Evolutionary conservation across 2,797 vertebrate species (phyloP).

Genomic region (Molossus alvarezi): DNA sequence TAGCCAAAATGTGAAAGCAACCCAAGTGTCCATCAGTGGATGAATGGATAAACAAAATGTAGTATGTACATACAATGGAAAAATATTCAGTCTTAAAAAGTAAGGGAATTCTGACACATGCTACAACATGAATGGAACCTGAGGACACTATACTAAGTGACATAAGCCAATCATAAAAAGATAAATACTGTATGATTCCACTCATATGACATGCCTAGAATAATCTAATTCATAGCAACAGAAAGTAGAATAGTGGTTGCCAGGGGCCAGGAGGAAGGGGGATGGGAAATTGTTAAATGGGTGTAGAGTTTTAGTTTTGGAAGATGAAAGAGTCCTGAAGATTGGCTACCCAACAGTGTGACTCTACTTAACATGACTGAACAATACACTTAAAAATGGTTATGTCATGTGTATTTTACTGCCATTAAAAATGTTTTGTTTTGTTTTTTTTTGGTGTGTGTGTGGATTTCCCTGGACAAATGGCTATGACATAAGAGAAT

Average conservation of each 20-base stretch:
- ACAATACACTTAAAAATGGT: neutral
- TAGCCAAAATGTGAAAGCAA: conserved; percentile 3
- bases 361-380: neutral
- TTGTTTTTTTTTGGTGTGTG: neutral
- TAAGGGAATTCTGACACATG: neutral
- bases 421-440: neutral
- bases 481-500: neutral
- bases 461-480: neutral
- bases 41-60: neutral
- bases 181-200: neutral
- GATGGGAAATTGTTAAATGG: neutral
- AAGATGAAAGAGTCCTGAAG: neutral
- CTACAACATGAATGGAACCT: neutral
- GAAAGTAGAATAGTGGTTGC: neutral
- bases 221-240: neutral
- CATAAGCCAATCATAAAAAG: neutral
- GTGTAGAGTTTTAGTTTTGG: neutral
- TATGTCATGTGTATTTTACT: neutral
- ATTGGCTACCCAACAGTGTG: neutral
- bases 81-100: neutral
- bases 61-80: neutral
- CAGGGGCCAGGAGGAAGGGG: neutral
- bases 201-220: neutral
- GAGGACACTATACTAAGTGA: neutral
- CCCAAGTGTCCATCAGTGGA: neutral